Evolutionary conservation across 2,113 vertebrate species (phyloP).

Genomic region (Anoura caudifer): DNA sequence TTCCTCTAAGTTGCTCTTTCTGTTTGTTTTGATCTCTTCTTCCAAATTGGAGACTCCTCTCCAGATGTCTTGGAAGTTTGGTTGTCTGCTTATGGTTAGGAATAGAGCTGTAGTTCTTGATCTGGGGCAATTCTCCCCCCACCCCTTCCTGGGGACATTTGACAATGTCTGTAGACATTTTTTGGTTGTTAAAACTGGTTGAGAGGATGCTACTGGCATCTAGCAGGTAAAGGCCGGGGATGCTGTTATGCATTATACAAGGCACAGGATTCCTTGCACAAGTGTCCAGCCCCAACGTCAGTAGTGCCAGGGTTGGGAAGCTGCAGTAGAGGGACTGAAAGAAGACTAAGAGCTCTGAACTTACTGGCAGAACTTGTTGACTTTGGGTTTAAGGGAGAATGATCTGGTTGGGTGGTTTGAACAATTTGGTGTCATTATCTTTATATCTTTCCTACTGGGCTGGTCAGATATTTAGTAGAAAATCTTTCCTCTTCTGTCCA

Average conservation of each 20-base stretch:
- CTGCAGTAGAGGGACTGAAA: neutral
- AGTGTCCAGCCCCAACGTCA: neutral
- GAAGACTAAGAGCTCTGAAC: neutral
- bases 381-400: neutral
- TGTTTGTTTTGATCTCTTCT: slow-evolving; percentile 24
- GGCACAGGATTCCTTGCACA: neutral
- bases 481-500: neutral
- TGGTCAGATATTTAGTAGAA: neutral
- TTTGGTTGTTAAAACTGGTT: slow-evolving; percentile 4
- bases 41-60: slow-evolving; percentile 30
- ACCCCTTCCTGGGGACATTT: neutral
- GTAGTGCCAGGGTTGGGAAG: neutral
- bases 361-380: neutral
- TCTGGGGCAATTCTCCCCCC: neutral
- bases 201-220: neutral
- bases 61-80: neutral
- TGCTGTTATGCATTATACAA: neutral
- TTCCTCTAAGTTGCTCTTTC: slow-evolving; percentile 23
- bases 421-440: slow-evolving; percentile 10
- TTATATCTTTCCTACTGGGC: neutral
- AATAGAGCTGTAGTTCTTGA: neutral
- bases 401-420: slow-evolving; percentile 10
- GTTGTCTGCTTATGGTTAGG: neutral
- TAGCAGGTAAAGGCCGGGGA: neutral
- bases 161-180: neutral